A percentile compares a stretch with the other conserved stretches of the same genome.
Evolutionary conservation across 2,797 vertebrate species (phyloP).

Genomic region (Lepus townsendii): DNA sequence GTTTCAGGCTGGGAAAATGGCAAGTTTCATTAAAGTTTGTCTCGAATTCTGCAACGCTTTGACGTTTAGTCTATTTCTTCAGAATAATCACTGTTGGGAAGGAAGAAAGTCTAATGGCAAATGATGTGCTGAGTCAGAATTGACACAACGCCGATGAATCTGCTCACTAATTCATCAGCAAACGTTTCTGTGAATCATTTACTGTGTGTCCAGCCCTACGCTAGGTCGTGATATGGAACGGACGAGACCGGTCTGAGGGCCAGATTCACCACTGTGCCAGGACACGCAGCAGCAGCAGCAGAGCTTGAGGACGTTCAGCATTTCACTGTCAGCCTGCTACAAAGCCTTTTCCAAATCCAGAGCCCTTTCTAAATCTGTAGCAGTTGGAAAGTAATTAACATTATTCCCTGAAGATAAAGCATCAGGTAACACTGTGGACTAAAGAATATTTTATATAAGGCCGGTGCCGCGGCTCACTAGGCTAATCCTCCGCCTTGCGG

Average conservation of each 20-base stretch:
- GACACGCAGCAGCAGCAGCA: neutral
- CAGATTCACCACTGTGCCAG: neutral
- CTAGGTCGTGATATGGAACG: neutral
- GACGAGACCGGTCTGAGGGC: neutral
- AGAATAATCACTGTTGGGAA: constrained; percentile 42
- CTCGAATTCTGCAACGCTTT: constrained; percentile 41
- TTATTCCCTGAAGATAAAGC: constrained; percentile 20
- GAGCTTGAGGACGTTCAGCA: neutral
- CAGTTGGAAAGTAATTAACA: neutral
- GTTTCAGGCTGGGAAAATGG: constrained; percentile 59
- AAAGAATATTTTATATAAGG: neutral
- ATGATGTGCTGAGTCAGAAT: neutral
- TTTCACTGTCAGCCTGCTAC: neutral
- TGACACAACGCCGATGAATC: neutral
- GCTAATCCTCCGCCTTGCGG: no score
- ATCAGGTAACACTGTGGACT: neutral
- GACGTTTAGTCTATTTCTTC: neutral
- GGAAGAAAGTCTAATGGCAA: neutral
- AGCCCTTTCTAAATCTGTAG: constrained; percentile 21
- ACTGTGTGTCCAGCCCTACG: neutral
- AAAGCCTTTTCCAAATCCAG: neutral
- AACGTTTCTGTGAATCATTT: neutral
- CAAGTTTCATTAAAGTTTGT: constrained; percentile 4
- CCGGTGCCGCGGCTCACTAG: no score
- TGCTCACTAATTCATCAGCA: neutral